phyloP scores from a whole-genome alignment of 1,140 invertebrate species.

The Hyposmocoma kahamanoa region DNA sequence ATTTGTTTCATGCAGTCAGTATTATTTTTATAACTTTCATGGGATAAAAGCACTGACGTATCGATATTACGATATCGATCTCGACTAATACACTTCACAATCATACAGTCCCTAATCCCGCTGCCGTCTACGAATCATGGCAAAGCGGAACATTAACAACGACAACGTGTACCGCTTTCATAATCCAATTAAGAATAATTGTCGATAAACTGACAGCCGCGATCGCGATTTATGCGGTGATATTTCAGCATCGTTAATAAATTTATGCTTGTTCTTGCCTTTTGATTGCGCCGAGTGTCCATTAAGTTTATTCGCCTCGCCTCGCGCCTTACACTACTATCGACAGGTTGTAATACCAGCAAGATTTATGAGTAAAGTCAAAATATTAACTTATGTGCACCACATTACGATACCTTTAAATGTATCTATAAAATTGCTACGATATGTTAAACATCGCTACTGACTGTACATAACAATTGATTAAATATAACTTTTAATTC shows the following conservation, averaged over 20 bases:
- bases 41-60: no score
- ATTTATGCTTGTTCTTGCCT: slow-evolving; percentile 68
- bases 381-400: slow-evolving; percentile 17
- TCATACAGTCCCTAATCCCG: neutral
- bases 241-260: slow-evolving; percentile 72
- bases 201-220: slow-evolving; percentile 69
- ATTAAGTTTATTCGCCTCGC: slow-evolving; percentile 62
- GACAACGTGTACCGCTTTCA: slow-evolving; percentile 55
- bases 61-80: no score
- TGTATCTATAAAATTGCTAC: no score
- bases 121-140: neutral
- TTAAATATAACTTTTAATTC: no score
- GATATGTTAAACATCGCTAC: no score
- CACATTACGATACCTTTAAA: no score
- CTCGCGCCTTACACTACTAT: slow-evolving; percentile 17
- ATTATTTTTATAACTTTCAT: no score
- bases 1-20: no score
- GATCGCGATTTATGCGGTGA: slow-evolving; percentile 70
- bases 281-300: slow-evolving; percentile 64
- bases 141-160: slow-evolving; percentile 3
- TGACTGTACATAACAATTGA: no score
- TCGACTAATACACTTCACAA: no score
- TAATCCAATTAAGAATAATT: slow-evolving; percentile 73
- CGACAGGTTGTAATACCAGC: slow-evolving; percentile 42
- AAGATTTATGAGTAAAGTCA: slow-evolving; percentile 25